phyloP scores from a whole-genome alignment of 2,797 vertebrate species.

The Danionella dracula region DNA sequence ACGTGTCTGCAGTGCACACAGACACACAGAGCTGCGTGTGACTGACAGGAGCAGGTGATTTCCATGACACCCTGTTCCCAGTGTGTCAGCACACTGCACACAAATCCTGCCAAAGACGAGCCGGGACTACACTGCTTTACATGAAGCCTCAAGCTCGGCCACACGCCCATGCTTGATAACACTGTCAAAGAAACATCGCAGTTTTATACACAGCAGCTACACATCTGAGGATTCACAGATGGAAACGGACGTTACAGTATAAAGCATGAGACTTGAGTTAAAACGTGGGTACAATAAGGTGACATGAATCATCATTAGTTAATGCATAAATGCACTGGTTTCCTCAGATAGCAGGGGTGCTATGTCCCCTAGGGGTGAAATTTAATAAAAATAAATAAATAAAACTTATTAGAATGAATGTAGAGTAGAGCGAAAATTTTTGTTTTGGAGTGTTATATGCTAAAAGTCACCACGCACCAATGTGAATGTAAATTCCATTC shows the following conservation, averaged over 20 bases:
- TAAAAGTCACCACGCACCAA: too few relatives aligned
- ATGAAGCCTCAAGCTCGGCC: background rate
- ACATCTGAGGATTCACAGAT: background rate
- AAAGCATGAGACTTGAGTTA: background rate
- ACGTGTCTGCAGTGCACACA: conserved; percentile 9
- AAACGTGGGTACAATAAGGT: too few relatives aligned
- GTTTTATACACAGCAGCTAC: background rate
- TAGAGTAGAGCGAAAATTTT: too few relatives aligned
- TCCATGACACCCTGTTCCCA: conserved; percentile 58
- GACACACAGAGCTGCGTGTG: conserved; percentile 39
- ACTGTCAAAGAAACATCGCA: background rate
- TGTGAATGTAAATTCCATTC: too few relatives aligned
- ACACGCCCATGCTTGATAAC: conserved; percentile 32
- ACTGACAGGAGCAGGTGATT: conserved; percentile 75
- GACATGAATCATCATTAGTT: too few relatives aligned
- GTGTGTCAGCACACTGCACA: conserved; percentile 40
- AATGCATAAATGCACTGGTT: too few relatives aligned
- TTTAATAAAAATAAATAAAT: too few relatives aligned
- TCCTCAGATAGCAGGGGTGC: too few relatives aligned
- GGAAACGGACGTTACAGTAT: background rate
- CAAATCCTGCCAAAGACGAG: conserved; percentile 7
- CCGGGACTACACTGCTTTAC: background rate
- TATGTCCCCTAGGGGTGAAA: too few relatives aligned
- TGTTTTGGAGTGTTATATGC: too few relatives aligned
- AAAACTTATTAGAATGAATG: too few relatives aligned